phyloP scores from a whole-genome alignment of 2,888 invertebrate genomes.

The Drosophila pullipes region DNA sequence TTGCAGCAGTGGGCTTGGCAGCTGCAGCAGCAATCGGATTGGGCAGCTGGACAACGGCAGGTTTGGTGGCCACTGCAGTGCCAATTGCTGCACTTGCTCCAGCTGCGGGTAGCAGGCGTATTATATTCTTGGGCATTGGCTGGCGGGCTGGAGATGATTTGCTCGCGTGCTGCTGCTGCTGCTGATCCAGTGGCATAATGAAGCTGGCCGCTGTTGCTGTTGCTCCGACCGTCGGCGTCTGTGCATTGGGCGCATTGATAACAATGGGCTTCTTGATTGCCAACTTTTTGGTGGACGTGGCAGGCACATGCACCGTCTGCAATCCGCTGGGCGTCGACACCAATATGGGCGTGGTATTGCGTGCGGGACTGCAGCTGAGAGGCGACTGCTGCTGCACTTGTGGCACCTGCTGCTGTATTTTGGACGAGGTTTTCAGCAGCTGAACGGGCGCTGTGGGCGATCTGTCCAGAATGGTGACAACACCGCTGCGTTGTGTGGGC shows the following conservation, averaged over 20 bases:
- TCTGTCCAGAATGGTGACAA: constrained; percentile 50
- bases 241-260: constrained; percentile 53
- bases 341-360: constrained; percentile 81
- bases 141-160: constrained; percentile 47
- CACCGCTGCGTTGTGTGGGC: constrained; percentile 53
- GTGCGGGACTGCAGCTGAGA: constrained; percentile 43
- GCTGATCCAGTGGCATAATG: constrained; percentile 42
- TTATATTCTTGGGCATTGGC: constrained; percentile 75
- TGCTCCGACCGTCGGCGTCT: constrained; percentile 1
- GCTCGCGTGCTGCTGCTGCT: constrained; percentile 16
- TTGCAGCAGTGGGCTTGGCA: constrained; percentile 21
- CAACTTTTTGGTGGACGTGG: constrained; percentile 73
- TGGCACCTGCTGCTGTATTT: constrained; percentile 23
- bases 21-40: constrained; percentile 21
- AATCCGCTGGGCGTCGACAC: constrained; percentile 83
- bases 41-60: constrained; percentile 42
- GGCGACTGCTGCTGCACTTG: constrained; percentile 12
- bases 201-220: constrained; percentile 41
- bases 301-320: constrained; percentile 84
- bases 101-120: constrained; percentile 67
- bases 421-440: constrained; percentile 38
- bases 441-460: constrained; percentile 29
- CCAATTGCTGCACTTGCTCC: constrained; percentile 10
- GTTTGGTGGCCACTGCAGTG: constrained; percentile 25
- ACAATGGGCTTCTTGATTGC: constrained; percentile 82